These are phyloP conservation scores for Oeneis ivallda DNA, from an alignment of 2,888 invertebrate genomes.

Conservation along the genomic window DNA sequence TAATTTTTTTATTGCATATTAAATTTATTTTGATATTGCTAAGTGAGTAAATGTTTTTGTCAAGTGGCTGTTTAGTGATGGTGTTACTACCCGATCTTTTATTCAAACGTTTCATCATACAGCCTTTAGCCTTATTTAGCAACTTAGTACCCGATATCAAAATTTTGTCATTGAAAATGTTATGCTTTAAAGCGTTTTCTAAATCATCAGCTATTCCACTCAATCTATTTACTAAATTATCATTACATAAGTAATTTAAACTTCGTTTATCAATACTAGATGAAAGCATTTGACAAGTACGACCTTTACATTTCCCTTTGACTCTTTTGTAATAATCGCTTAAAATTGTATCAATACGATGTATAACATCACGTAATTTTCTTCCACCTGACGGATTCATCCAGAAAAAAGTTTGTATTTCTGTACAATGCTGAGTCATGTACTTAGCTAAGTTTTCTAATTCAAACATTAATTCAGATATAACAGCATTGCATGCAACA, in stretches of 20 bases:
- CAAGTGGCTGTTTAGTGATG: not conserved
- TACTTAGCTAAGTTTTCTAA: constrained; percentile 62
- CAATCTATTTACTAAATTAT: constrained; percentile 32
- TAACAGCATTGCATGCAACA: constrained; percentile 64
- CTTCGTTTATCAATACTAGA: constrained; percentile 57
- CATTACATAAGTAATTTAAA: constrained; percentile 25
- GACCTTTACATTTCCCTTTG: constrained; percentile 63
- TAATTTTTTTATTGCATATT: constrained; percentile 52
- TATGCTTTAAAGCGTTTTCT: constrained; percentile 41
- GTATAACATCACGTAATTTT: constrained; percentile 59
- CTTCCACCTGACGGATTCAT: constrained; percentile 66
- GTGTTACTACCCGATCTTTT: constrained; percentile 32
- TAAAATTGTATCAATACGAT: constrained; percentile 57
- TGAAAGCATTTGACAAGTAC: constrained; percentile 56
- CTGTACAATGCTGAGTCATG: constrained; percentile 67
- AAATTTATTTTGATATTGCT: constrained; percentile 66
- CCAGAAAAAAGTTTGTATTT: constrained; percentile 68
- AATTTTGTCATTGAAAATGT: constrained; percentile 43
- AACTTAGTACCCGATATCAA: constrained; percentile 44
- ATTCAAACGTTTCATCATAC: constrained; percentile 38
- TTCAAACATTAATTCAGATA: constrained; percentile 64
- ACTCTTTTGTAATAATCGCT: constrained; percentile 64
- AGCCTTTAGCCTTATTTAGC: constrained; percentile 39
- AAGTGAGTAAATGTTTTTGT: constrained; percentile 52
- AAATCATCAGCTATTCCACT: constrained; percentile 45